Conservation (phyloP, 1,140 invertebrate genomes). For the Acromyrmex heyeri region DNA sequence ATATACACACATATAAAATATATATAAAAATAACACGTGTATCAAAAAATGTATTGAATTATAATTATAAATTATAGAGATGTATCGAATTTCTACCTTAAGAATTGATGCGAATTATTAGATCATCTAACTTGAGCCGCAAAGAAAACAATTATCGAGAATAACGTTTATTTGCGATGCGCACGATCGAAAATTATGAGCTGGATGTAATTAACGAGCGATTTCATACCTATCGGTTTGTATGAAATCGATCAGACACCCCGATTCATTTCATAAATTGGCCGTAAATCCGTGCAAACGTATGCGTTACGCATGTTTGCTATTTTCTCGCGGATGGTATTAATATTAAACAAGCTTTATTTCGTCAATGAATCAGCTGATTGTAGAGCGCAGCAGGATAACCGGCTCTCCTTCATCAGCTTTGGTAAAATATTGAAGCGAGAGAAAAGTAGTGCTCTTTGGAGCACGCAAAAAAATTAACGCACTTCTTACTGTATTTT, state of each 20-base stretch:
- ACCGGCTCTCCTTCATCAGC: constrained; percentile 5
- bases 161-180: constrained; percentile 6
- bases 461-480: constrained; percentile 11
- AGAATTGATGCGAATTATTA: background rate
- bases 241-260: constrained; percentile 33
- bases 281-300: background rate
- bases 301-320: background rate
- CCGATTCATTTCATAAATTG: background rate
- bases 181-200: background rate
- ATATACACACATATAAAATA: background rate
- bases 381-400: background rate
- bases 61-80: constrained; percentile 7
- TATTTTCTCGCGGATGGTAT: background rate
- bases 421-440: background rate
- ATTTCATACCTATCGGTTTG: constrained; percentile 37
- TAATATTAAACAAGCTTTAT: background rate
- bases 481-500: constrained; percentile 16
- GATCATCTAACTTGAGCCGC: no score
- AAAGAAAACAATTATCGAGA: background rate
- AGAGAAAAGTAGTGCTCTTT: background rate
- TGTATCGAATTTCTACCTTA: background rate
- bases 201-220: constrained; percentile 3
- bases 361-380: constrained; percentile 14
- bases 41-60: background rate
- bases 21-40: background rate